Conservation (phyloP, 2,888 invertebrate genomes). For the Apamea anceps region DNA sequence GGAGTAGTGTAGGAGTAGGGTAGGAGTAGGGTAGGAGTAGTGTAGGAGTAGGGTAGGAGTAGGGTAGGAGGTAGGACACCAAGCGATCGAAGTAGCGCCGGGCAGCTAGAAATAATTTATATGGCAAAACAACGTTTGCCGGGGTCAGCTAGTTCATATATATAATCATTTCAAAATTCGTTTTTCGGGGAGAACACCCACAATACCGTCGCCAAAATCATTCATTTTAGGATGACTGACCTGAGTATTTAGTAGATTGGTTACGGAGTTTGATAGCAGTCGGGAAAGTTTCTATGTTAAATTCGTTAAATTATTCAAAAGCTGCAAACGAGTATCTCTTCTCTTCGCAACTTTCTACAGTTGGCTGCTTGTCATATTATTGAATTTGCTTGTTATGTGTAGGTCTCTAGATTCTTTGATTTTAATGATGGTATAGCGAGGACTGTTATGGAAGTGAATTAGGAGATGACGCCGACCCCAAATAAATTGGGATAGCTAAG, state of each 20-base stretch:
- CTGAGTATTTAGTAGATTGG: slow-evolving; percentile 49
- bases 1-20: too few species aligned
- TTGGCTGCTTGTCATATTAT: slow-evolving; percentile 51
- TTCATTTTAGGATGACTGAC: slow-evolving; percentile 22
- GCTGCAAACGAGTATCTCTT: slow-evolving; percentile 65
- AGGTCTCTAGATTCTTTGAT: not conserved
- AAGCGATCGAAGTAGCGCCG: too few species aligned
- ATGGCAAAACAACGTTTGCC: too few species aligned
- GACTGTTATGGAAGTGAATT: not conserved
- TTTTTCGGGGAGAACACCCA: not conserved
- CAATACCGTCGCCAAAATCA: not conserved
- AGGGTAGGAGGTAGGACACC: too few species aligned
- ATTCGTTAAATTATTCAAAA: slow-evolving; percentile 65
- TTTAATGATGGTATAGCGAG: slow-evolving; percentile 5
- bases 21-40: too few species aligned
- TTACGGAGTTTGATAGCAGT: slow-evolving; percentile 48
- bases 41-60: too few species aligned
- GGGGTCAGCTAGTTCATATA: too few species aligned
- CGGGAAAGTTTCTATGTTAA: slow-evolving; percentile 61
- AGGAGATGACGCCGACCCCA: not conserved
- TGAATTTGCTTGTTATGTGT: slow-evolving; percentile 26
- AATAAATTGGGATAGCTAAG: not conserved
- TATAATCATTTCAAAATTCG: not conserved
- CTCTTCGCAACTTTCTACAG: slow-evolving; percentile 68
- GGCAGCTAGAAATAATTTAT: too few species aligned